Evolutionary conservation across 2,888 invertebrate genomes (phyloP), one percentile per base, ranked within the genome.

Genomic region (Coronaproctus castanopsis): DNA sequence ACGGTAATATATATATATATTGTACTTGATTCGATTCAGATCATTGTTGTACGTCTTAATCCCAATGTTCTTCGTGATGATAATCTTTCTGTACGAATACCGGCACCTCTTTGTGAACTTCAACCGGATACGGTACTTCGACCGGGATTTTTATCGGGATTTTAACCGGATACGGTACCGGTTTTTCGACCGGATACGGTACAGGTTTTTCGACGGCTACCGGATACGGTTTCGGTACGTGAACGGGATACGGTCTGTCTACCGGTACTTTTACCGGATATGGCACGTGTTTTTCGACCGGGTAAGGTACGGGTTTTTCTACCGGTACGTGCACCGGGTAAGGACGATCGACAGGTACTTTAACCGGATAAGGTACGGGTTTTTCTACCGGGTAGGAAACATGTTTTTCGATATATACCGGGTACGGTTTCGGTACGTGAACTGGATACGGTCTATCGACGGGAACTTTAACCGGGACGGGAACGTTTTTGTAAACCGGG

Each of bases 201-300:
- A 85, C 83, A 50, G 82, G 62, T 49, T 62, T 63, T 22, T 62
- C 62, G 2, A 62, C 65, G 62, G 82, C 66, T 71, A 84, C 84
- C 1, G 85, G 84, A 57, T 85, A 80, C 3, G 85, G 84, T 64
- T 84, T 82, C 48, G 85, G 84, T 36, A 87, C 80, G 65, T 84
- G 81, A 2, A 87, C 82, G 14, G 68, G 68, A 61, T 68, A 68
- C 0, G 69, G 69, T 56, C 67, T 64, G 62, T 67, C 67, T 53
- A 84, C 84, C 63, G 76, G 81, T 54, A 84, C 83, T 74, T 83
- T 82, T 51, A 87, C 83, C 66, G 66, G 67, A 52, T 62, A 63
- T 1, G 63, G 63, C 2, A 62, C 62, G 18, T 54, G 62, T 20
- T 67, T 67, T 61, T 67, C 67, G 53, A 69, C 67, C 8, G 67